Conservation (phyloP, 2,888 invertebrate genomes). For the Chironomus tentans region DNA sequence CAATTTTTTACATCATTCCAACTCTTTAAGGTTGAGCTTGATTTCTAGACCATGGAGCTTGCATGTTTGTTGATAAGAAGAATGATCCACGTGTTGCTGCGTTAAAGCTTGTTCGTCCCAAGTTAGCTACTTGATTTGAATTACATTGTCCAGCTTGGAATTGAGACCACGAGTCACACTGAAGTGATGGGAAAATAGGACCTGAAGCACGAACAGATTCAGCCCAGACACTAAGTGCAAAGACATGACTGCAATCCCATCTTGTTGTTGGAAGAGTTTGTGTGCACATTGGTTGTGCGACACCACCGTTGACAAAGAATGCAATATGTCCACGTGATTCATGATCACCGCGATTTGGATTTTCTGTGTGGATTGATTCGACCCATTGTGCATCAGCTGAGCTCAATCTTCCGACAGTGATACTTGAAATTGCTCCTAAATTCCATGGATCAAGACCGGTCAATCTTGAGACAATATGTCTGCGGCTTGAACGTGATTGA, state of each 20-base stretch:
- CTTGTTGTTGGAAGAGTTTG: background rate
- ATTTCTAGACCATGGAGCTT: slow-evolving; percentile 9
- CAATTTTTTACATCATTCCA: too few species aligned
- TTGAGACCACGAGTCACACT: background rate
- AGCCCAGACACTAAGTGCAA: slow-evolving; percentile 4
- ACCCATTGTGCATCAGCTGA: slow-evolving; percentile 7
- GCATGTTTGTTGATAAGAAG: slow-evolving; percentile 8
- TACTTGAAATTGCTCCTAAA: background rate
- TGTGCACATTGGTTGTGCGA: slow-evolving; percentile 6
- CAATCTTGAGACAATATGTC: background rate
- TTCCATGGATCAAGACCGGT: slow-evolving; percentile 18
- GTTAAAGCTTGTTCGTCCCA: background rate
- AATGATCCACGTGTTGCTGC: background rate
- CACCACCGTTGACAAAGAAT: slow-evolving; percentile 16
- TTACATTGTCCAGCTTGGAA: background rate
- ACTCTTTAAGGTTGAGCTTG: background rate
- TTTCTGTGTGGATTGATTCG: slow-evolving; percentile 20
- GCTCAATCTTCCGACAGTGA: background rate
- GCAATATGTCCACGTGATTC: slow-evolving; percentile 14
- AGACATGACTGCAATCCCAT: slow-evolving; percentile 4
- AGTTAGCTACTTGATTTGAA: background rate
- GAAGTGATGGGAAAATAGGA: slow-evolving; percentile 11
- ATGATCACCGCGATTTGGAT: slow-evolving; percentile 4
- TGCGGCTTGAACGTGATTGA: background rate
- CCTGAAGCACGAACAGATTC: background rate